These are phyloP conservation scores for Aphyosemion australe DNA, from an alignment of 2,113 vertebrate species.

Conservation along the genomic window DNA sequence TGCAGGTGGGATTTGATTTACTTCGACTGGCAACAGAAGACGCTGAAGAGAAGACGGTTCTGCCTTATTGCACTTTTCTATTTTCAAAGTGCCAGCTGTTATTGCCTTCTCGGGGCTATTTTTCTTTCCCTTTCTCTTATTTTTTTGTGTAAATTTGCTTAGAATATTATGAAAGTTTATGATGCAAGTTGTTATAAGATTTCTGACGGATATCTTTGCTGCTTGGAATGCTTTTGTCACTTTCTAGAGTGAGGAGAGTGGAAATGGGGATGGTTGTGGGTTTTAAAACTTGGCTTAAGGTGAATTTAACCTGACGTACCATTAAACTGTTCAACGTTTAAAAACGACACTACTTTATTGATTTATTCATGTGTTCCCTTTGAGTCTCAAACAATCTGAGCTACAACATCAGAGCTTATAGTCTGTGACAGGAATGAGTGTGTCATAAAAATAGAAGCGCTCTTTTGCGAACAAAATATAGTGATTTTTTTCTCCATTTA, in stretches of 20 bases:
- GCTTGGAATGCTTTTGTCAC: background rate
- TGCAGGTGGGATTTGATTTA: slow-evolving; percentile 47
- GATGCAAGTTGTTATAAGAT: slow-evolving; percentile 16
- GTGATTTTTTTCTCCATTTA: slow-evolving; percentile 11
- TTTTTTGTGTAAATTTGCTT: slow-evolving; percentile 36
- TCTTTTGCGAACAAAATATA: slow-evolving; percentile 3
- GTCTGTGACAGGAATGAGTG: slow-evolving; percentile 18
- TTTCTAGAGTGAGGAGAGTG: too few species aligned
- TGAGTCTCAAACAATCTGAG: slow-evolving; percentile 2
- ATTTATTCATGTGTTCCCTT: slow-evolving; percentile 38
- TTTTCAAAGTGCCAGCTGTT: slow-evolving; percentile 30
- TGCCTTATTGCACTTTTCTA: slow-evolving; percentile 57
- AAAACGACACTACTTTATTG: slow-evolving; percentile 24
- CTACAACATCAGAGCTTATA: background rate
- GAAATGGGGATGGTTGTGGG: background rate
- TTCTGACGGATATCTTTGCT: background rate
- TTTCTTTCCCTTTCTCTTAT: background rate
- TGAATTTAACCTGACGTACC: background rate
- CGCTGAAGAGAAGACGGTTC: slow-evolving; percentile 39
- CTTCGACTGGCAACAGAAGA: slow-evolving; percentile 39
- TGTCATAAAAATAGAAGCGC: slow-evolving; percentile 29
- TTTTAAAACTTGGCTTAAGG: background rate
- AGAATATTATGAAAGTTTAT: slow-evolving; percentile 47
- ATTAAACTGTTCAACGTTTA: slow-evolving; percentile 18
- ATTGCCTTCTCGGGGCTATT: slow-evolving; percentile 51